Evolutionary conservation across 2,888 invertebrate species (phyloP), one percentile per base, ranked within the genome.

Genomic region (Cephus nigrinus): DNA sequence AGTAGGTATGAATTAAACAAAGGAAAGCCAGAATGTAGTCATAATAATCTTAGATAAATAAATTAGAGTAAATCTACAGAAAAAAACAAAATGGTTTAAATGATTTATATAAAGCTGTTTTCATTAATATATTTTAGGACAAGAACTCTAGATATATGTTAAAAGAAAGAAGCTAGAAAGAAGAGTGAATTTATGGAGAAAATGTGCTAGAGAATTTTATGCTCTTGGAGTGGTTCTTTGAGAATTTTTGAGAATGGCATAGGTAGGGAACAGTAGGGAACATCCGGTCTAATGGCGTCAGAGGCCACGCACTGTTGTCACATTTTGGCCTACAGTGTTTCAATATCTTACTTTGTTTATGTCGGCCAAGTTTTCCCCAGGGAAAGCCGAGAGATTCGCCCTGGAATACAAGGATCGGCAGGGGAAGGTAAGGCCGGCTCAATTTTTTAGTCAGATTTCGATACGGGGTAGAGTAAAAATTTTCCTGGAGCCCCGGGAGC

Each of bases 281-380:
- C 86, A 87, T 90, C 89, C 88, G 89, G 86, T 89, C 81, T 88
- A 90, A 91, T 91, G 91, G 91, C 91, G 91, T 91, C 88, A 78
- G 82, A 79, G 83, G 83, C 81, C 83, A 87, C 88, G 90, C 91
- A 91, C 89, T 91, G 91, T 91, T 91, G 91, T 91, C 91, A 91
- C 89, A 88, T 91, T 91, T 91, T 90, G 86, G 84, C 84, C 82
- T 90, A 90, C 91, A 91, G 91, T 91, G 91, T 91, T 91, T 91
- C 91, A 90, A 89, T 90, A 90, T 88, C 88, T 89, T 85, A 86
- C 86, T 88, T 90, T 90, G 90, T 90, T 91, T 90, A 90, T 88
- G 86, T 88, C 82, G 82, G 78, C 78, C 80, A 76, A 80, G 79
- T 86, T 81, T 5, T 79, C 74, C 36, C 76, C 76, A 68, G 68